A percentile compares a stretch with the other conserved stretches of the same genome.
Conservation (phyloP, 2,797 vertebrate genomes). For the Clarias platycephalus region DNA sequence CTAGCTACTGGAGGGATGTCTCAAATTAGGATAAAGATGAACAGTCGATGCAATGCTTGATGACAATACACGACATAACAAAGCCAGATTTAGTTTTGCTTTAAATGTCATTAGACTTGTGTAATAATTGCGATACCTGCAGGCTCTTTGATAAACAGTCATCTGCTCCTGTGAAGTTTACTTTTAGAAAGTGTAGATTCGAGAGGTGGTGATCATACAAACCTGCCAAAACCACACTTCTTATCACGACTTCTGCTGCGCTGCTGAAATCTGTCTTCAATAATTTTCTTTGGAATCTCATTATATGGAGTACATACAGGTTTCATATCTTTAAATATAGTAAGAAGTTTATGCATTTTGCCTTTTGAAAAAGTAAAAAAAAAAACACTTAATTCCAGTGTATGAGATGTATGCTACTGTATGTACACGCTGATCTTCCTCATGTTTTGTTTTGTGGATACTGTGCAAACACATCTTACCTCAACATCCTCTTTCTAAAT, state of each 20-base stretch:
- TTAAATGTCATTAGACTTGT: constrained; percentile 11
- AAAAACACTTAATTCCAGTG: neutral
- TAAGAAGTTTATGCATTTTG: neutral
- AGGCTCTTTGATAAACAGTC: neutral
- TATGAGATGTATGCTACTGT: neutral
- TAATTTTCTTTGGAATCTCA: neutral
- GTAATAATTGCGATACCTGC: neutral
- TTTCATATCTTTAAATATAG: neutral
- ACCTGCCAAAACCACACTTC: constrained; percentile 34
- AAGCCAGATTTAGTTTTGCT: neutral
- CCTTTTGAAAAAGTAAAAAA: neutral
- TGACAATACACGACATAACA: neutral
- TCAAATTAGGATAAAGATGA: neutral
- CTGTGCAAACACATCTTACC: constrained; percentile 28
- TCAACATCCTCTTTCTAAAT: constrained; percentile 42
- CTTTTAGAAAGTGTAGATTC: neutral
- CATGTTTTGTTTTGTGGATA: constrained; percentile 33
- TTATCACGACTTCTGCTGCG: neutral
- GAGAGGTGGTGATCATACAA: neutral
- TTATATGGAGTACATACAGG: neutral
- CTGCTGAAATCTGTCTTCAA: neutral
- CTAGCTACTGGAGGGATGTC: neutral
- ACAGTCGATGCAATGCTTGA: neutral
- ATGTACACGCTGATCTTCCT: constrained; percentile 27
- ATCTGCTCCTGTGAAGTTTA: neutral